Base-by-base conservation (phyloP, 2,888 invertebrate genomes). In the Eristalis intricaria region DNA sequence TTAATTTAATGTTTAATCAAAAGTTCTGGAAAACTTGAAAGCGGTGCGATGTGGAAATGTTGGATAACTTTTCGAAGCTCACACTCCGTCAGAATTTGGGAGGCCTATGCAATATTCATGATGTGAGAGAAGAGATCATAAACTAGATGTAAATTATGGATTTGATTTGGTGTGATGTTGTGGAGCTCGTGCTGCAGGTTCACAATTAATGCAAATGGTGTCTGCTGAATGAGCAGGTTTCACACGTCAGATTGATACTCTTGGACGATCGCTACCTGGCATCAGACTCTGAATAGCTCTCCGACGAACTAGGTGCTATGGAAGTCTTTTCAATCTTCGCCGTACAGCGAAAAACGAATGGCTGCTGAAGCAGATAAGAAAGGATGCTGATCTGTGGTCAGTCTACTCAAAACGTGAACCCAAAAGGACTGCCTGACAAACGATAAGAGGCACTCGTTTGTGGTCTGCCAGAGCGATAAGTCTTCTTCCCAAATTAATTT, bases 1-100 rank as follows among this genome's bases (percentile, higher is more conserved):
- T 78, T 78, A 71, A 78, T 78, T 65, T 32, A 60, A 29, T 71
- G 56, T 64, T 70, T 78, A 78, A 78, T 78, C 77, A 78, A 70
- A 78, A 70, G 26, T 78, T 78, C 38, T 70, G 23, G 26, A 68
- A 64, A 78, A 26, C 43, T 78, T 70, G 38, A 29, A 38, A 19
- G 50, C 64, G 38, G 38, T 32, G 26, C 26, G 56, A 50, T 61
- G 56, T 58, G 50, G 7, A 3, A n/a, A 61, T 61, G 56, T 58
- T 69, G 22, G 8, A n/a, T 50, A 69, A 76, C 61, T 68, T 76
- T 61, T 50, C 8, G 8, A 43, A 43, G n/a, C 50, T 8, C n/a
- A 5, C 50, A n/a, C 19, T 19, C 50, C 2, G 32, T 29, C 19
- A 15, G 15, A 38, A 61, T 8, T n/a, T 32, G 43, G 29, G 19